Percentiles rank a stretch among this genome's conserved stretches.
phyloP scores from a whole-genome alignment of 1,140 invertebrate genomes.

The Periplaneta americana region DNA sequence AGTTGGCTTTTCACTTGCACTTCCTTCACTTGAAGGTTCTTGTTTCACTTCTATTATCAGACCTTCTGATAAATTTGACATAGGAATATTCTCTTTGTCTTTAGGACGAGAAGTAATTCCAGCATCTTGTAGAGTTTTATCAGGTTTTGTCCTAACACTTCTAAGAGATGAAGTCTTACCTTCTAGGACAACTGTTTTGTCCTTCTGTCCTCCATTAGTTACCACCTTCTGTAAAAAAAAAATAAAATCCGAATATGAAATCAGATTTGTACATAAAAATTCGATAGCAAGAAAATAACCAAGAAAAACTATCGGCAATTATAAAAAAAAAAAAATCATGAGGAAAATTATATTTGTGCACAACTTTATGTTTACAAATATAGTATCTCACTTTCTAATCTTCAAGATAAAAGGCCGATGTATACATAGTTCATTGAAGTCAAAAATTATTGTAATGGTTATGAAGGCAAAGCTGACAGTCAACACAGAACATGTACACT shows the following conservation, averaged over 20 bases:
- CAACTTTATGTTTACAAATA: no score
- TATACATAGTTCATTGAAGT: no score
- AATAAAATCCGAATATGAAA: neutral
- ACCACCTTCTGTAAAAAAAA: neutral
- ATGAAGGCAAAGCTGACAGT: no score
- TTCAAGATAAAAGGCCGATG: no score
- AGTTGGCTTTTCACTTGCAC: neutral
- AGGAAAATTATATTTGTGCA: no score
- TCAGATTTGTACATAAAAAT: no score
- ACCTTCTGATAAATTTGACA: constrained; percentile 2
- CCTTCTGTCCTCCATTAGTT: neutral
- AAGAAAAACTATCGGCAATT: no score
- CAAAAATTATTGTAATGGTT: no score
- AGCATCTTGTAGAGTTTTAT: constrained; percentile 35
- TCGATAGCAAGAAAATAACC: no score
- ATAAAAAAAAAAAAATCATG: no score
- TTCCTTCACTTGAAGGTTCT: neutral
- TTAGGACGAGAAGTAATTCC: constrained; percentile 30
- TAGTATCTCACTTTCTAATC: no score
- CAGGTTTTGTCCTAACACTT: constrained; percentile 53
- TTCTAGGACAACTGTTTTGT: constrained; percentile 14
- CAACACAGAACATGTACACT: no score
- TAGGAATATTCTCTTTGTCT: constrained; percentile 51
- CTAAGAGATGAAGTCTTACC: constrained; percentile 48
- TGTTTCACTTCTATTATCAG: neutral